phyloP scores from a whole-genome alignment of 2,888 invertebrate genomes.

The Oscheius sp. region DNA sequence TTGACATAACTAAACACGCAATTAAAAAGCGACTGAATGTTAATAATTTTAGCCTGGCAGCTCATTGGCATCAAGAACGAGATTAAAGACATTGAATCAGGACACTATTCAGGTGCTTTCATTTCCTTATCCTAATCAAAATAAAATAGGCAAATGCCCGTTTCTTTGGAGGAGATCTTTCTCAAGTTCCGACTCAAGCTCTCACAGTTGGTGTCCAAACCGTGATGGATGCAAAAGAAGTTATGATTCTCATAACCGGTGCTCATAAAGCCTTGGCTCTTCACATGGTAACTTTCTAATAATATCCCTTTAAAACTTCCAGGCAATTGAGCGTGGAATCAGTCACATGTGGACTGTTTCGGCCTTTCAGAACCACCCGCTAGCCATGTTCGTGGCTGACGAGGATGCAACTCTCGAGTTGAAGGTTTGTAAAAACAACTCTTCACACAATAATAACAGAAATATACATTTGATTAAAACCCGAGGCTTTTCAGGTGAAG shows the following conservation, averaged over 20 bases:
- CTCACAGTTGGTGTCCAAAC: conserved; percentile 98
- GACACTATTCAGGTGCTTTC: conserved; percentile 85
- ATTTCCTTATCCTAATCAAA: not conserved
- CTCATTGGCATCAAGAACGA: conserved; percentile 89
- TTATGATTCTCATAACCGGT: conserved; percentile 96
- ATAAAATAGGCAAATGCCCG: conserved; percentile 72
- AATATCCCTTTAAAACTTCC: not conserved
- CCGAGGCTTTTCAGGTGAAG: conserved; percentile 76
- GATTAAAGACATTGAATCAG: conserved; percentile 89
- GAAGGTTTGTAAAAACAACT: conserved; percentile 72
- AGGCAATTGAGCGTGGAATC: conserved; percentile 96
- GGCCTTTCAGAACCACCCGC: conserved; percentile 89
- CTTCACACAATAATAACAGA: too few relatives aligned
- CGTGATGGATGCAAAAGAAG: conserved; percentile 96
- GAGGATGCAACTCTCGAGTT: conserved; percentile 96
- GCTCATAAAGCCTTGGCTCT: conserved; percentile 94
- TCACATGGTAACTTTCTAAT: conserved; percentile 75
- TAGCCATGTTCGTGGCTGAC: conserved; percentile 91
- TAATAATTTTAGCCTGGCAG: too few relatives aligned
- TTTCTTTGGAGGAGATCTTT: conserved; percentile 92
- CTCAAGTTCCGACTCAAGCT: conserved; percentile 86
- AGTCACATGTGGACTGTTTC: conserved; percentile 99
- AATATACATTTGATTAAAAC: too few relatives aligned
- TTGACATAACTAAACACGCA: too few relatives aligned
- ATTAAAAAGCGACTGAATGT: too few relatives aligned